Conservation (phyloP, 2,113 vertebrate genomes). For the Alces alces region DNA sequence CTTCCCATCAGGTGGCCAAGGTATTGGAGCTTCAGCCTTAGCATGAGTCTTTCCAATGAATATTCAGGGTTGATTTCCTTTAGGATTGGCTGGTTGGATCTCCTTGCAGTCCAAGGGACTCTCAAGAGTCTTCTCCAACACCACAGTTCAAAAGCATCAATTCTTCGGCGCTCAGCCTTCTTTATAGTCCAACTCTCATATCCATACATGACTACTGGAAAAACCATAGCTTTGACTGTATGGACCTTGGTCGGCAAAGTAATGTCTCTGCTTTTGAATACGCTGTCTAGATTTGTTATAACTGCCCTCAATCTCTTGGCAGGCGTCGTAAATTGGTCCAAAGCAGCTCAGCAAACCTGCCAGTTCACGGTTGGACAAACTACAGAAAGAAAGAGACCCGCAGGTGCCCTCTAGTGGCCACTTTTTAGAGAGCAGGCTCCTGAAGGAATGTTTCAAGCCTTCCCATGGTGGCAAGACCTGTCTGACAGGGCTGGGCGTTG, state of each 20-base stretch:
- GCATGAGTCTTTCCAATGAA: background rate
- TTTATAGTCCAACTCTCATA: background rate
- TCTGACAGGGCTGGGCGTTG: background rate
- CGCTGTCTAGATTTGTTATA: background rate
- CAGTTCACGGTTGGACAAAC: background rate
- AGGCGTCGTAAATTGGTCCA: background rate
- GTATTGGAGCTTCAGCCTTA: background rate
- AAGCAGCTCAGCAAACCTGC: background rate
- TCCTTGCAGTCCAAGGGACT: background rate
- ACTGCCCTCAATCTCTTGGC: no score
- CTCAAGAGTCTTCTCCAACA: background rate
- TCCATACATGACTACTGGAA: background rate
- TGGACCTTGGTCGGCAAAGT: background rate
- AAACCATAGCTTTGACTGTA: background rate
- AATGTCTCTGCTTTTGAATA: background rate
- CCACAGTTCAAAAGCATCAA: background rate
- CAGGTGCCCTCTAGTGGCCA: conserved; percentile 36
- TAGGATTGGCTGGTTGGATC: background rate
- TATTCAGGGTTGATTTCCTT: background rate
- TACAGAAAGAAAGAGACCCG: background rate
- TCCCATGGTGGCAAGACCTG: background rate
- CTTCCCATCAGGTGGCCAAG: background rate
- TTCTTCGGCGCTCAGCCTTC: fast-evolving
- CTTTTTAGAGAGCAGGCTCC: background rate
- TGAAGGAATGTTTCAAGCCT: background rate